phyloP scores from a whole-genome alignment of 2,797 vertebrate species.

The Lutjanus campechanus region DNA sequence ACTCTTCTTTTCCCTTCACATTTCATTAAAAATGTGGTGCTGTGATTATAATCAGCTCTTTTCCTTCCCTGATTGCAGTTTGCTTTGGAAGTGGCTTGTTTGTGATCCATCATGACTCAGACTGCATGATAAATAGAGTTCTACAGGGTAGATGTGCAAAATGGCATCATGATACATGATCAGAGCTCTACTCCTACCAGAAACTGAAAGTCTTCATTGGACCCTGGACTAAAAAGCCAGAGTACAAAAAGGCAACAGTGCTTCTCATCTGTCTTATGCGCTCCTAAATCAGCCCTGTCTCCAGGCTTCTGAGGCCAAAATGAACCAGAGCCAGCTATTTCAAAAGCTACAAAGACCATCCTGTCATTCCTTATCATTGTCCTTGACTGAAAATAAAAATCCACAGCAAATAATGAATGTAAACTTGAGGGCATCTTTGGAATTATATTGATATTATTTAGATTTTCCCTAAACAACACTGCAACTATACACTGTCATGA shows the following conservation, averaged over 20 bases:
- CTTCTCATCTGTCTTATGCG: conserved; percentile 48
- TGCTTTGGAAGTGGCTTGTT: conserved; percentile 69
- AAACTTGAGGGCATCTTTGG: conserved; percentile 27
- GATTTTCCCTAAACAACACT: conserved; percentile 21
- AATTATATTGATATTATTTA: conserved; percentile 24
- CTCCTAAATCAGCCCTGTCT: conserved; percentile 55
- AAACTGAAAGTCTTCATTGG: conserved; percentile 56
- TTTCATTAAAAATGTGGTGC: conserved; percentile 56
- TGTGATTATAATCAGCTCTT: conserved; percentile 62
- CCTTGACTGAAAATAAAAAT: conserved; percentile 24
- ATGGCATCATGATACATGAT: conserved; percentile 62
- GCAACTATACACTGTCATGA: conserved; percentile 26
- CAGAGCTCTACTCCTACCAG: conserved; percentile 46
- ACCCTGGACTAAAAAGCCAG: conserved; percentile 43
- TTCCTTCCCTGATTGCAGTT: conserved; percentile 74
- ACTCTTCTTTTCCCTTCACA: conserved; percentile 28
- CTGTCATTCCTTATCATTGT: conserved; percentile 54
- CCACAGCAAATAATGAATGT: conserved; percentile 21
- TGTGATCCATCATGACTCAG: conserved; percentile 53
- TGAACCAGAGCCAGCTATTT: conserved; percentile 53
- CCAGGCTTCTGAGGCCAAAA: conserved; percentile 39
- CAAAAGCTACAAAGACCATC: conserved; percentile 46
- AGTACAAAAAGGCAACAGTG: conserved; percentile 16
- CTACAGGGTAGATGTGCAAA: conserved; percentile 53
- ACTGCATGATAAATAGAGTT: conserved; percentile 62